Percentiles rank a stretch among this genome's conserved stretches.
Conservation (phyloP, 1,140 invertebrate genomes). For the Nasonia giraulti region DNA sequence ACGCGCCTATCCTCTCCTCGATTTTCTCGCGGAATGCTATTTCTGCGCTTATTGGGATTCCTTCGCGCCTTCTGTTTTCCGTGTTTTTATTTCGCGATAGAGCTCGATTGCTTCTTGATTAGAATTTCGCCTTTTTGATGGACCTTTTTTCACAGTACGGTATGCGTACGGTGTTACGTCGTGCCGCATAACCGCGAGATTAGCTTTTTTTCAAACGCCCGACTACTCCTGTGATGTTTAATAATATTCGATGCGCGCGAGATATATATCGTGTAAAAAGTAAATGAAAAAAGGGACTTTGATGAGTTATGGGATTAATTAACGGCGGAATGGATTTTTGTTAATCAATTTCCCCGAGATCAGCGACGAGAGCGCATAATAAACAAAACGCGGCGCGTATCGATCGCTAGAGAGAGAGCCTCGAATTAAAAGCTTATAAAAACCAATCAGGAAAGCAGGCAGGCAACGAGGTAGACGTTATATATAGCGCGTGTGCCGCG, state of each 20-base stretch:
- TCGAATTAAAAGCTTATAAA: conserved; percentile 8
- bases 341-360: neutral
- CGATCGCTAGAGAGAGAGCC: neutral
- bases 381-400: neutral
- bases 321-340: neutral
- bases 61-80: neutral
- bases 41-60: conserved; percentile 6
- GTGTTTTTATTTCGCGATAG: neutral
- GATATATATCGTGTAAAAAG: too few relatives aligned
- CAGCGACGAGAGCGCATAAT: too few relatives aligned
- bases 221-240: too few relatives aligned
- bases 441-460: neutral
- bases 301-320: conserved; percentile 1
- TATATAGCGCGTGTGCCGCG: neutral
- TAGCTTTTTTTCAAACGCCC: too few relatives aligned
- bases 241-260: neutral
- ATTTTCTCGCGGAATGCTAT: neutral
- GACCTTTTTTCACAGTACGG: neutral
- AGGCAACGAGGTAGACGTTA: neutral
- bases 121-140: neutral
- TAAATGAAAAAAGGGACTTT: neutral
- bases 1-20: neutral
- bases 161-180: neutral
- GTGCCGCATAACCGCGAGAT: neutral
- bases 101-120: neutral